Evolutionary conservation across 2,797 vertebrate species (phyloP), one percentile per base, ranked within the genome.

Genomic region (Sebastes taczanowskii): DNA sequence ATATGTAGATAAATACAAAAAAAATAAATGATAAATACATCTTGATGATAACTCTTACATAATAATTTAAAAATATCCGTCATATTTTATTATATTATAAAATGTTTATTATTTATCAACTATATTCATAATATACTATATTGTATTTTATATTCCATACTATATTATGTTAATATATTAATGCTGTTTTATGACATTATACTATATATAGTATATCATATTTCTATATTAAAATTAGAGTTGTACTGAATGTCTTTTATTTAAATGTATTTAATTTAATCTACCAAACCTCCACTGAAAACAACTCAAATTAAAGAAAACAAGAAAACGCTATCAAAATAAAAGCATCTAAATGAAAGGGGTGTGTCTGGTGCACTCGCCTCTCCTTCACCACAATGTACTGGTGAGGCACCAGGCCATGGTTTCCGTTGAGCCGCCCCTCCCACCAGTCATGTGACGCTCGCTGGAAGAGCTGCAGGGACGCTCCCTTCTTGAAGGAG

Each of bases 391-490:
- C 96, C 87, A 97, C 94, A 65, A 99, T 97, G 92, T 99, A 99
- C 94, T 99, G 99, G 89, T 99, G 98, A 23, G 99, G 98, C 68
- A 99, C 98, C 22, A 99, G 96, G 83, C 99, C 99, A 7, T 95
- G 98, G n/a, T 94, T 95, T 23, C 98, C 98, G 0, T 99, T 99
- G 93, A 96, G 97, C 6, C 98, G 95, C 64, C 99, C 99, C 96
- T 99, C 99, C 99, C 99, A 99, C 99, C 99, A 99, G 95, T 99
- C 99, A 85, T 99, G 97, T 11, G 99, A 99, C 0, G 98, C 98
- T 0, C 98, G 96, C 91, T 98, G 99, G 82, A 97, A 98, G 25
- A 99, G 96, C 88, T 97, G 97, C 89, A 99, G 94, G 1, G 97
- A 97, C 29, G 97, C 96, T 8, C 99, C 99, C 92, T 99, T 99